phyloP scores from a whole-genome alignment of 2,888 invertebrate genomes.

The Agonum fuliginosum region DNA sequence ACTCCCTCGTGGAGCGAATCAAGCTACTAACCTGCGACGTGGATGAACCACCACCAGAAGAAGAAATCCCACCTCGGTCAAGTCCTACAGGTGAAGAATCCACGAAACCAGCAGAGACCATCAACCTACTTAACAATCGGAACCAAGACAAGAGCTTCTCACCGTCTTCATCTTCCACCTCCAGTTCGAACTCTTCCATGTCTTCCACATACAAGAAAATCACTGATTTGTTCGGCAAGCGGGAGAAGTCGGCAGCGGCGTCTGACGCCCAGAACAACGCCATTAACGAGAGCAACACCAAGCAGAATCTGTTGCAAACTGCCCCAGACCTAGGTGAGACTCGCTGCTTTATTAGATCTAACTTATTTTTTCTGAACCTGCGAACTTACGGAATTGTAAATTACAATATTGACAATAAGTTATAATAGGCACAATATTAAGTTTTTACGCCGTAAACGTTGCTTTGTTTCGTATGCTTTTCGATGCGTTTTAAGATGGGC shows the following conservation, averaged over 20 bases:
- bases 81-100: conserved; percentile 82
- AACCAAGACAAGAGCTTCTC: conserved; percentile 77
- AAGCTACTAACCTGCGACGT: conserved; percentile 90
- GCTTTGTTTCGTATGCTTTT: too few species aligned
- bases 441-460: too few species aligned
- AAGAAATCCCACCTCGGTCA: conserved; percentile 75
- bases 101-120: conserved; percentile 68
- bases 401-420: too few species aligned
- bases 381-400: too few species aligned
- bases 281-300: conserved; percentile 62
- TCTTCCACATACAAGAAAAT: conserved; percentile 80
- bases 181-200: conserved; percentile 76
- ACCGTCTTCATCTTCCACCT: conserved; percentile 75
- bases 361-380: neutral
- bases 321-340: conserved; percentile 77
- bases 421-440: too few species aligned
- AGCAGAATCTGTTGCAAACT: conserved; percentile 69
- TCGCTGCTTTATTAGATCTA: too few species aligned
- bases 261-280: conserved; percentile 67
- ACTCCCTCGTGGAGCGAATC: conserved; percentile 90
- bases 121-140: conserved; percentile 62
- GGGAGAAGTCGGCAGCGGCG: conserved; percentile 65
- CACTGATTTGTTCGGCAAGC: conserved; percentile 77
- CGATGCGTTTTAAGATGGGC: too few species aligned
- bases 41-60: conserved; percentile 78